Conservation (phyloP, 2,888 invertebrate species). For the Hirtodrosophila duncani region DNA sequence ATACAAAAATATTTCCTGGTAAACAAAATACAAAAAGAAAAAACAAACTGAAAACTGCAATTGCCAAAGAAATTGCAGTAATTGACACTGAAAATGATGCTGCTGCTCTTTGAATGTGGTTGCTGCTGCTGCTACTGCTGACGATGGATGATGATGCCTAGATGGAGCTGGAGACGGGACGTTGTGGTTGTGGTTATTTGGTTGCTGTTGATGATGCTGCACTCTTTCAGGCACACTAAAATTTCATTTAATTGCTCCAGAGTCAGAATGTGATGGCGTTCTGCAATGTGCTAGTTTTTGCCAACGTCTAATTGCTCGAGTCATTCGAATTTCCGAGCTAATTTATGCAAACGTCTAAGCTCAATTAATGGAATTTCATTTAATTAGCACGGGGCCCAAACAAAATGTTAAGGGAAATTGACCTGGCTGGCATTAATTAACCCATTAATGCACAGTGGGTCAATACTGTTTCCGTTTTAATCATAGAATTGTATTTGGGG, state of each 20-base stretch:
- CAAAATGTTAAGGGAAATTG: slow-evolving; percentile 9
- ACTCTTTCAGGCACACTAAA: slow-evolving; percentile 19
- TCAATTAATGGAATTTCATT: slow-evolving; percentile 63
- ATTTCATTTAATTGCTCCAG: slow-evolving; percentile 44
- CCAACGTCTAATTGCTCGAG: no score
- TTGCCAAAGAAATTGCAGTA: slow-evolving; percentile 39
- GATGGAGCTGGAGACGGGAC: slow-evolving; percentile 25
- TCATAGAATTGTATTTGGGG: no score
- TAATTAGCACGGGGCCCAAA: slow-evolving; percentile 48
- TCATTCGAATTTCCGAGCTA: slow-evolving; percentile 24
- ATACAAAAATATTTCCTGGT: slow-evolving; percentile 40
- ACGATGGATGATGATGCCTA: slow-evolving; percentile 12
- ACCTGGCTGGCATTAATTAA: neutral
- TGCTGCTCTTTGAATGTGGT: slow-evolving; percentile 21
- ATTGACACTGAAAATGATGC: slow-evolving; percentile 57
- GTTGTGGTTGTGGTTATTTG: no score
- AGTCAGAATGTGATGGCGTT: slow-evolving; percentile 5
- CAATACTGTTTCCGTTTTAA: no score
- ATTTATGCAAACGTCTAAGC: slow-evolving; percentile 49
- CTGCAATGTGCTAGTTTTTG: slow-evolving; percentile 4
- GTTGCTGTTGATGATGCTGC: slow-evolving; percentile 18
- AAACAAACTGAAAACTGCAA: slow-evolving; percentile 15
- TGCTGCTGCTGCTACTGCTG: slow-evolving; percentile 26
- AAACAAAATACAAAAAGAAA: slow-evolving; percentile 25
- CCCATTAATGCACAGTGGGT: no score